A percentile compares a stretch with the other conserved stretches of the same genome.
Evolutionary conservation across 2,888 invertebrate species (phyloP).

Genomic region (Therioaphis trifolii): DNA sequence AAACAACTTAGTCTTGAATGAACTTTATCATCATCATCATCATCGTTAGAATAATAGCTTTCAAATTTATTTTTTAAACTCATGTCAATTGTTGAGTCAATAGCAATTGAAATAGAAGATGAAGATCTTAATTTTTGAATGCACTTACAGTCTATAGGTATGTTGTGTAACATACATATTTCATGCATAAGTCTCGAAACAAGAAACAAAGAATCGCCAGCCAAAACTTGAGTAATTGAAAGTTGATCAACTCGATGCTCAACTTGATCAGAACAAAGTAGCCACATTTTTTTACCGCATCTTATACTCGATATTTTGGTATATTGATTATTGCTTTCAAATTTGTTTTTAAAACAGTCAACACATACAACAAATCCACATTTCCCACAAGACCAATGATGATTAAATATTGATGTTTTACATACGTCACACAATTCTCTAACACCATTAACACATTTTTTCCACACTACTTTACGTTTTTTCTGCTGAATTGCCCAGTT

Average conservation of each 20-base stretch:
- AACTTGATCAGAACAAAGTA: slow-evolving; percentile 85
- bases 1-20: background rate
- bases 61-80: background rate
- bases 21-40: background rate
- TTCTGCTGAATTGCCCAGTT: background rate
- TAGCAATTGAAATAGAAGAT: too few species aligned
- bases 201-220: slow-evolving; percentile 83
- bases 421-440: slow-evolving; percentile 98
- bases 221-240: slow-evolving; percentile 95
- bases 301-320: too few species aligned
- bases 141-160: slow-evolving; percentile 38
- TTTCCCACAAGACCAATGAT: slow-evolving; percentile 96
- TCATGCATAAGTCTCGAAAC: slow-evolving; percentile 71
- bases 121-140: too few species aligned
- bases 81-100: background rate
- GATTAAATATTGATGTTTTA: slow-evolving; percentile 96
- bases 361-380: slow-evolving; percentile 97
- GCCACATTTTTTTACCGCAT: slow-evolving; percentile 81
- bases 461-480: slow-evolving; percentile 86
- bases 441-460: slow-evolving; percentile 92
- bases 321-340: slow-evolving; percentile 71
- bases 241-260: slow-evolving; percentile 86
- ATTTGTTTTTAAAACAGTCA: slow-evolving; percentile 86
- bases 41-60: background rate
- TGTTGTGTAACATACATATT: background rate